Conservation (phyloP, 2,113 vertebrate species). For the Aramus guarauna region DNA sequence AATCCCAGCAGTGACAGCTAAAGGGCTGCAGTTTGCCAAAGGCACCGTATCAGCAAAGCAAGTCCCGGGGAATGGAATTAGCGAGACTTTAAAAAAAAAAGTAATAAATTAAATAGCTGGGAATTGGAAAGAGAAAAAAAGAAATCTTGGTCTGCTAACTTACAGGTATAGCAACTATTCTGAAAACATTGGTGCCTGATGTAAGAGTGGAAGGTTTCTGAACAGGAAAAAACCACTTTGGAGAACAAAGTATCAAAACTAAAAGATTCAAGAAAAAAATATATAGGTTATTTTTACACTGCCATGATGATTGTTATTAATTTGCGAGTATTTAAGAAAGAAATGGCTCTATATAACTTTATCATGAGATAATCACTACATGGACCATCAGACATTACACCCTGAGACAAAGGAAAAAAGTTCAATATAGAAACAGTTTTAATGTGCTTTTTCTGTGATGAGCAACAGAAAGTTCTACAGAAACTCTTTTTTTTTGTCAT, state of each 20-base stretch:
- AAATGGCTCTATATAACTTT: neutral
- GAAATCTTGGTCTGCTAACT: neutral
- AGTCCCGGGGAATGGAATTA: neutral
- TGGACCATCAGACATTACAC: too few relatives aligned
- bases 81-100: neutral
- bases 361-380: fast-evolving
- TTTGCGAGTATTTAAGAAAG: neutral
- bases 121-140: neutral
- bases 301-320: neutral
- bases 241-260: neutral
- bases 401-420: neutral
- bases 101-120: neutral
- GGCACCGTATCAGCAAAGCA: fast-evolving
- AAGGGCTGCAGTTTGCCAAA: neutral
- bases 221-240: neutral
- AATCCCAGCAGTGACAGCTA: neutral
- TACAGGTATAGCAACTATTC: neutral
- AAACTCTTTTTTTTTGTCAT: neutral
- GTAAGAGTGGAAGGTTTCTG: neutral
- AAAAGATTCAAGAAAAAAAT: neutral
- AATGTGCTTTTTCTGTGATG: neutral
- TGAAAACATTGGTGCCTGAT: neutral
- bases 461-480: neutral
- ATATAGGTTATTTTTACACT: neutral
- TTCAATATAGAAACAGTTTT: neutral